phyloP scores from a whole-genome alignment of 2,888 invertebrate genomes.

The Heteromyza rotundicornis region DNA sequence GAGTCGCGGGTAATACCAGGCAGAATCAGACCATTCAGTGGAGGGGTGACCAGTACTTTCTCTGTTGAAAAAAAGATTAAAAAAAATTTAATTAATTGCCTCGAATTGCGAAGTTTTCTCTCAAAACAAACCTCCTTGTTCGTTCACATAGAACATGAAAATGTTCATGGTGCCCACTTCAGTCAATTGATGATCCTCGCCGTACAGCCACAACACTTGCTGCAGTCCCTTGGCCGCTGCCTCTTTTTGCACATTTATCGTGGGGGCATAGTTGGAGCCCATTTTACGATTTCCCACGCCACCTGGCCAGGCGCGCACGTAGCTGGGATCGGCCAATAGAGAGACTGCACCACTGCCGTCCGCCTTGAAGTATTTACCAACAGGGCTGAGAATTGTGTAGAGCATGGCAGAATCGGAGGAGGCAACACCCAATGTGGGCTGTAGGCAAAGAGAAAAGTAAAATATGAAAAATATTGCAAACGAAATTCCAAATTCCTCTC shows the following conservation, averaged over 20 bases:
- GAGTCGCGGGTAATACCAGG: constrained; percentile 94
- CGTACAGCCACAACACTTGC: constrained; percentile 96
- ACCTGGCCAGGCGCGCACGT: constrained; percentile 86
- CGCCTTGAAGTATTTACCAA: constrained; percentile 88
- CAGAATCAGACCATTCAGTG: constrained; percentile 90
- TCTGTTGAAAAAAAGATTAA: constrained; percentile 66
- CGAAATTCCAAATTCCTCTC: neutral
- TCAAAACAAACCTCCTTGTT: constrained; percentile 78
- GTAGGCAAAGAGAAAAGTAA: constrained; percentile 38
- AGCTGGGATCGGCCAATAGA: constrained; percentile 89
- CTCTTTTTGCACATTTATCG: constrained; percentile 82
- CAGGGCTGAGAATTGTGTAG: constrained; percentile 91
- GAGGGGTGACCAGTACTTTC: constrained; percentile 90
- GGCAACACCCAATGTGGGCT: constrained; percentile 93
- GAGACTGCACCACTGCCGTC: constrained; percentile 74
- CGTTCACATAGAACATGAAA: constrained; percentile 86
- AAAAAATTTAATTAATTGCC: neutral
- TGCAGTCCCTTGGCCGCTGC: constrained; percentile 80
- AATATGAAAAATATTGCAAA: neutral
- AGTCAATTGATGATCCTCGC: constrained; percentile 89
- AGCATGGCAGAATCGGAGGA: constrained; percentile 86
- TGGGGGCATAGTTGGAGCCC: constrained; percentile 92
- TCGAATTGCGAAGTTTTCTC: neutral
- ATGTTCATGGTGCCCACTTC: constrained; percentile 99
- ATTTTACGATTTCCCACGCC: constrained; percentile 95